Evolutionary conservation across 23 tunicate species (phyloP).

Genomic region (Ciona savignyi): DNA sequence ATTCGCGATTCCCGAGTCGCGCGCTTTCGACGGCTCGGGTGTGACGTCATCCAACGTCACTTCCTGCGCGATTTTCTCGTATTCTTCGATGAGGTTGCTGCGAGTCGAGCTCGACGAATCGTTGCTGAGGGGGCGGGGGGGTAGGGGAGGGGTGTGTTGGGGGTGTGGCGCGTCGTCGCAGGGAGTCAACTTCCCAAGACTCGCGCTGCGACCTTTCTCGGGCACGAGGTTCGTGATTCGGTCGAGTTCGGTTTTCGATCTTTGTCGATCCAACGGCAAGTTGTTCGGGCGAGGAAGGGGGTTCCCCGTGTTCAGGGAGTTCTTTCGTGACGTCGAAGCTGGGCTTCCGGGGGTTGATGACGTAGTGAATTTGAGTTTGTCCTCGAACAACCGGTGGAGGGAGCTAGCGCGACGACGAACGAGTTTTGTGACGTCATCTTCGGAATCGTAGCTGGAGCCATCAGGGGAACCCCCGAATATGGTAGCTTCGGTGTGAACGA

Average conservation of each 20-base stretch:
- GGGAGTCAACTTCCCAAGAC: neutral
- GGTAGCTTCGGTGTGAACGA: slow-evolving; percentile 4
- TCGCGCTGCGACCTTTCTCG: neutral
- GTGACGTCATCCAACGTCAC: slow-evolving; percentile 7
- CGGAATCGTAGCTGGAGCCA: neutral
- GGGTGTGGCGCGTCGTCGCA: neutral
- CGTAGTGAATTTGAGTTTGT: slow-evolving; percentile 5
- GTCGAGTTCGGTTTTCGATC: slow-evolving; percentile 16
- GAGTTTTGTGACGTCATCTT: slow-evolving; percentile 9
- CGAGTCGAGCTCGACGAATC: neutral
- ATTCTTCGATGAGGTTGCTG: slow-evolving; percentile 13
- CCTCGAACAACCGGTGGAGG: slow-evolving; percentile 34
- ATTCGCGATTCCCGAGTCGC: neutral
- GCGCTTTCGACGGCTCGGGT: neutral
- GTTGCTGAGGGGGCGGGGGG: slow-evolving; percentile 13
- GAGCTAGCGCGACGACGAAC: slow-evolving; percentile 40
- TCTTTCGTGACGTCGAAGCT: neutral
- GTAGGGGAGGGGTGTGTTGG: neutral
- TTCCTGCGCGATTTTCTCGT: slow-evolving; percentile 34
- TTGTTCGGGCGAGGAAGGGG: slow-evolving; percentile 8
- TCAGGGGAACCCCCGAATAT: slow-evolving; percentile 17
- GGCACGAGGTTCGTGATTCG: neutral
- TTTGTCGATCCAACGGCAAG: slow-evolving; percentile 3
- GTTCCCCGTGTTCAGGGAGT: neutral
- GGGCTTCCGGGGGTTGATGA: neutral